phyloP scores from a whole-genome alignment of 2,888 invertebrate species.

The Tipula confusa region DNA sequence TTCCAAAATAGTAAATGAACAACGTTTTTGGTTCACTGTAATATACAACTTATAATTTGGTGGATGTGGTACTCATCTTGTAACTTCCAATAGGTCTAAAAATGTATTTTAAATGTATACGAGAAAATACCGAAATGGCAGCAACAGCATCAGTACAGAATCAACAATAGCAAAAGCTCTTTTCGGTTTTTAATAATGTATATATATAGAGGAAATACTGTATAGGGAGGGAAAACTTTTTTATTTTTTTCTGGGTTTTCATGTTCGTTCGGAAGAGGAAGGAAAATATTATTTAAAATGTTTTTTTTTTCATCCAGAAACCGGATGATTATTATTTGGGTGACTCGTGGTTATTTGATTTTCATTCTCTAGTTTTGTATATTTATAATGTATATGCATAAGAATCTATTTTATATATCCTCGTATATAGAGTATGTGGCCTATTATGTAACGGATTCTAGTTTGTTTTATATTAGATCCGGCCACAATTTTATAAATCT shows the following conservation, averaged over 20 bases:
- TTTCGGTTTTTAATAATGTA: background rate
- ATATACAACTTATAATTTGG: background rate
- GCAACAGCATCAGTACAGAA: background rate
- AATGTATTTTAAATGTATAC: background rate
- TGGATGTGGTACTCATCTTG: background rate
- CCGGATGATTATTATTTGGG: slow-evolving; percentile 12
- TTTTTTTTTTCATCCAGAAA: background rate
- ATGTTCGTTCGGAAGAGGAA: background rate
- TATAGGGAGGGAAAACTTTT: background rate
- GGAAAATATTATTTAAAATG: slow-evolving; percentile 1
- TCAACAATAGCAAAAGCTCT: background rate
- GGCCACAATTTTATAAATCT: background rate
- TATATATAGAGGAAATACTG: background rate
- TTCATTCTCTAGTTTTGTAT: background rate
- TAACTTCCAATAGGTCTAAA: background rate
- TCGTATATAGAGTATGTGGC: background rate
- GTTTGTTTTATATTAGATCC: background rate
- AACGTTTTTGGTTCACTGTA: no score
- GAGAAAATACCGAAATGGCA: background rate
- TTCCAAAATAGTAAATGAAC: no score
- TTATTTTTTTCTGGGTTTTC: background rate
- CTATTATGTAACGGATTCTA: background rate
- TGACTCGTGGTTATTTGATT: background rate
- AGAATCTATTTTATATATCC: background rate
- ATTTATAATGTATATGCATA: background rate